Base-by-base conservation (phyloP, 2,888 invertebrate species). In the Chalcosyrphus nemorum region DNA sequence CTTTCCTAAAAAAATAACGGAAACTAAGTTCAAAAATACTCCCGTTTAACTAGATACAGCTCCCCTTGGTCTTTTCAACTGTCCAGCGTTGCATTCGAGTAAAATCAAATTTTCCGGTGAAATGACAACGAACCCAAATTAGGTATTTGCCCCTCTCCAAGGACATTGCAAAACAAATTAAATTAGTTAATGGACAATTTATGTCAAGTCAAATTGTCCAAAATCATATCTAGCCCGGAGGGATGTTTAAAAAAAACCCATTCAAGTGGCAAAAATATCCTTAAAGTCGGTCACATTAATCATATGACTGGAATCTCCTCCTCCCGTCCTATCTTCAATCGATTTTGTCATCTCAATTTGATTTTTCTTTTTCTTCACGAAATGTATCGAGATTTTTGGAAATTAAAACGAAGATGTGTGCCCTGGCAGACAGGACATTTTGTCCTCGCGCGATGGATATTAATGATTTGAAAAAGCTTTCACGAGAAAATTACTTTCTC, bases 401-500 rank as follows among this genome's bases (percentile, higher is more conserved):
- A 32, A 38, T 13, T 13, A 13, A 13, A n/a, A 38, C 2, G 11
- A 38, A 38, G 11, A 29, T 45, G 21, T 43, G 29, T 43, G 29
- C 21, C n/a, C 13, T 47, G 4, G 4, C 21, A 13, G 29, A 15
- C 21, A 4, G 54, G 56, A 63, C n/a, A 47, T 56, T 52, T 4
- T 4, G 24, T 17, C n/a, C n/a, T n/a, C n/a, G n/a, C 9, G 38
- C 70, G 68, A 82, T 77, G 77, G 54, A 74, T 63, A 78, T 84
- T 72, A 68, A 74, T 78, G 82, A 84, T 74, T 11, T 17, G 72
- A 21, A 63, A 68, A 63, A 76, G 81, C 81, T 78, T 77, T 78
- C 63, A 47, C 45, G 41, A 72, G 74, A 68, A 84, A 74, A 84
- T 84, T 80, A 82, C 77, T 77, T 74, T 78, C 70, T 70, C 68